phyloP scores from a whole-genome alignment of 2,113 vertebrate genomes.

The Plectropomus leopardus region DNA sequence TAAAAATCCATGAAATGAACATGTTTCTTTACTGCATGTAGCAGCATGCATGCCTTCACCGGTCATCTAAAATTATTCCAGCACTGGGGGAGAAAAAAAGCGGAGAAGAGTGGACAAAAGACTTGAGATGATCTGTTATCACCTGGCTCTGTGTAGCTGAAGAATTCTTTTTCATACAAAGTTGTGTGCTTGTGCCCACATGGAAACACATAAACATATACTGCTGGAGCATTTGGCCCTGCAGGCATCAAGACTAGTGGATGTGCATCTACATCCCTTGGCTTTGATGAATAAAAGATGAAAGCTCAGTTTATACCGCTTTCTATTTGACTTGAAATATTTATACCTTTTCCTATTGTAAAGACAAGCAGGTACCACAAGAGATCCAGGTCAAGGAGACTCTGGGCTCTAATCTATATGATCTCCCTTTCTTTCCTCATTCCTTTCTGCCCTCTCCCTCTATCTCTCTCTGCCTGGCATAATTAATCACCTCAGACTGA shows the following conservation, averaged over 20 bases:
- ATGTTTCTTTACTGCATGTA: neutral
- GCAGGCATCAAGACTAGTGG: conserved; percentile 42
- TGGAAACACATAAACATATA: neutral
- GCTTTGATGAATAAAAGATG: conserved; percentile 85
- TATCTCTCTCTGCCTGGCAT: conserved; percentile 55
- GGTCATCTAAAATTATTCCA: neutral
- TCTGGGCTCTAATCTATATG: conserved; percentile 58
- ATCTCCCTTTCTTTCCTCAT: conserved; percentile 26
- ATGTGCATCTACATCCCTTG: conserved; percentile 58
- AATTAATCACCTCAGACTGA: conserved; percentile 75
- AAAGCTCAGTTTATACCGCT: conserved; percentile 71
- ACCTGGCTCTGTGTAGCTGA: neutral
- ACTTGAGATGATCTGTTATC: neutral
- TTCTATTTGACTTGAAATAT: conserved; percentile 83
- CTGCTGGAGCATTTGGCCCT: conserved; percentile 38
- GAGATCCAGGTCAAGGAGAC: conserved; percentile 70
- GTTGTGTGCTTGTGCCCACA: neutral
- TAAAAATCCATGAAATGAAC: neutral
- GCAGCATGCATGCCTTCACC: neutral
- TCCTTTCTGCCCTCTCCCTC: conserved; percentile 1
- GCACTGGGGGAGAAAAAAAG: neutral
- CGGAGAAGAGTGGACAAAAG: neutral
- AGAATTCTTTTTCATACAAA: neutral
- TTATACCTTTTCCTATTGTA: conserved; percentile 73
- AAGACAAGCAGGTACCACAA: conserved; percentile 69